phyloP scores from a whole-genome alignment of 2,797 vertebrate genomes.

The Morus bassanus region DNA sequence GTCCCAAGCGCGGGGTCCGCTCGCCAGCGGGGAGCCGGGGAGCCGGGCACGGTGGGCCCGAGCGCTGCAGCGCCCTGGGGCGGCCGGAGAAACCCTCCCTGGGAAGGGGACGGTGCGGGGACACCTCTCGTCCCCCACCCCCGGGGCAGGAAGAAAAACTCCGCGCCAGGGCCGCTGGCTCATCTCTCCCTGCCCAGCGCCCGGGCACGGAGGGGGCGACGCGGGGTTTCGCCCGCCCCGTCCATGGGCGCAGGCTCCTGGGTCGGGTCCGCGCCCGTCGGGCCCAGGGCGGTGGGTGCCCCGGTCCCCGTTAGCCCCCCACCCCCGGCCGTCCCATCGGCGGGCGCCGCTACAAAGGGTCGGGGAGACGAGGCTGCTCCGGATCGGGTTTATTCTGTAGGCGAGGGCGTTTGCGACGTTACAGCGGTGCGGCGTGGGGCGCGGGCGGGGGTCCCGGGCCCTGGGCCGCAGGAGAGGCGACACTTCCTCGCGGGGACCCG shows the following conservation, averaged over 20 bases:
- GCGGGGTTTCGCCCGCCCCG: neutral
- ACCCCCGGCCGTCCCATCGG: neutral
- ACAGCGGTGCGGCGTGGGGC: neutral
- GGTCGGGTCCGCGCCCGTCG: neutral
- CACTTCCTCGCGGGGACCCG: neutral
- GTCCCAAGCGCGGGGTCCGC: rapidly evolving
- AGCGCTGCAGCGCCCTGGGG: neutral
- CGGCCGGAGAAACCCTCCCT: neutral
- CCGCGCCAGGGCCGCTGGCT: neutral
- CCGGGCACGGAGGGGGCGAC: too few relatives aligned
- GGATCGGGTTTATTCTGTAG: neutral
- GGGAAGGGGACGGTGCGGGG: neutral
- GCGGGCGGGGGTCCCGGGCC: neutral
- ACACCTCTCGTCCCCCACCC: neutral
- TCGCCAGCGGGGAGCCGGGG: neutral
- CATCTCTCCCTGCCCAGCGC: neutral
- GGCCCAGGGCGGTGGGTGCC: neutral
- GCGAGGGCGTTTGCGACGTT: neutral
- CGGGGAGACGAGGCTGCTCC: neutral
- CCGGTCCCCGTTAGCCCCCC: neutral
- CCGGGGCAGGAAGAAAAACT: neutral
- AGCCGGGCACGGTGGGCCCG: neutral
- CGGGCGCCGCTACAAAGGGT: neutral
- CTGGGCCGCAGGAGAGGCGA: neutral
- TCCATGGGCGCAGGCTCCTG: rapidly evolving